Evolutionary conservation across 2,797 vertebrate genomes (phyloP).

Genomic region (Heliangelus exortis): DNA sequence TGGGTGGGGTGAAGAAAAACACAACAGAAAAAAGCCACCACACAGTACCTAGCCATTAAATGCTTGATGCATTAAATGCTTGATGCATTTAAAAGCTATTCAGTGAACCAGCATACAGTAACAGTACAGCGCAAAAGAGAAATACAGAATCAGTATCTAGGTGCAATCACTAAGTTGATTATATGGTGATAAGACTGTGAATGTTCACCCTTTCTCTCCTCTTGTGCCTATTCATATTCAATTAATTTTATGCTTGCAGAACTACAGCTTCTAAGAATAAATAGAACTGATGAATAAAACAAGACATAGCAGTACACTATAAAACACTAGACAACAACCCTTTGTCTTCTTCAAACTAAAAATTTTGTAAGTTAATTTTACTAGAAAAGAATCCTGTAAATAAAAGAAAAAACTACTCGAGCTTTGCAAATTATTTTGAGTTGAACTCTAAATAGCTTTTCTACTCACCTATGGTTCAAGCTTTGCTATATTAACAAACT

Average conservation of each 20-base stretch:
- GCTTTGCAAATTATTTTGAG: not conserved
- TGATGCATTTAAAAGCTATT: not conserved
- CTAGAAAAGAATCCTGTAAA: not conserved
- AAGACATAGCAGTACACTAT: not conserved
- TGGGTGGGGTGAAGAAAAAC: fast-evolving
- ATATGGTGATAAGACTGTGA: not conserved
- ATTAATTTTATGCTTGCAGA: conserved; percentile 21
- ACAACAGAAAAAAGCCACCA: not conserved
- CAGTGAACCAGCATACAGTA: not conserved
- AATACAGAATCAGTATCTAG: not conserved
- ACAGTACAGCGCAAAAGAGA: not conserved
- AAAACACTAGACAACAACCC: not conserved
- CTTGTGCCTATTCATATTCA: not conserved
- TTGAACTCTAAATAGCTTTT: not conserved
- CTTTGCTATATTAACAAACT: not conserved
- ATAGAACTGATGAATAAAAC: conserved; percentile 32
- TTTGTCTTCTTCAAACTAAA: not conserved
- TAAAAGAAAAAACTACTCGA: not conserved
- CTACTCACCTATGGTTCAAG: not conserved
- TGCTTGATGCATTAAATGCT: not conserved
- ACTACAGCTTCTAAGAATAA: conserved; percentile 34
- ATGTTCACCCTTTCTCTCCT: not conserved
- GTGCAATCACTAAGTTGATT: not conserved
- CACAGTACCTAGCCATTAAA: not conserved
- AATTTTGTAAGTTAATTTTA: not conserved